Evolutionary conservation across 2,888 invertebrate species (phyloP), one percentile per base, ranked within the genome.

Genomic region (Alitta virens): DNA sequence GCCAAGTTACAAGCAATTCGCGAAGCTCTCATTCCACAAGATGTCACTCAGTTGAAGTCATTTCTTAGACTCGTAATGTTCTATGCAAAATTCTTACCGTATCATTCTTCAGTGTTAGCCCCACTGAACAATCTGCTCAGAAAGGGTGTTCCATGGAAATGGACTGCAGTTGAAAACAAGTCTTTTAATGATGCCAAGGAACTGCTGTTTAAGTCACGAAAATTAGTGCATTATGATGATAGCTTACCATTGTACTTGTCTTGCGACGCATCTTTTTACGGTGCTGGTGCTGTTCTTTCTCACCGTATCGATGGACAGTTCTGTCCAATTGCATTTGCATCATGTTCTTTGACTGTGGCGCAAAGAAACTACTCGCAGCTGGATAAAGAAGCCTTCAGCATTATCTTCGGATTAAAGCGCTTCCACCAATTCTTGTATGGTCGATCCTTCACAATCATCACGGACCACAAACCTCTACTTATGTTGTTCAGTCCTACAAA

Each of bases 361-460:
- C n/a, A n/a, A n/a, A n/a, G n/a, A n/a, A n/a, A n/a, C n/a, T n/a
- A n/a, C n/a, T n/a, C n/a, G n/a, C n/a, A n/a, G n/a, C n/a, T n/a
- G n/a, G n/a, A n/a, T n/a, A n/a, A n/a, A n/a, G n/a, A n/a, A n/a
- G n/a, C n/a, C n/a, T n/a, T n/a, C n/a, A n/a, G n/a, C n/a, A n/a
- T n/a, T n/a, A n/a, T n/a, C n/a, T n/a, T n/a, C n/a, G n/a, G n/a
- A n/a, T n/a, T n/a, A n/a, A n/a, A n/a, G n/a, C n/a, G n/a, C n/a
- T n/a, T n/a, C n/a, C n/a, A 56, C 26, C 7, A 49, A 2, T 56
- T 21, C 16, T 18, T 61, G 40, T 61, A 46, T 49, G 61, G 50
- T 7, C 33, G 49, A 27, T 27, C 33, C 12, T 61, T 61, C 26
- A 38, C 23, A 27, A 38, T 61, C 12, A 27, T 55, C 25, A 53